Conservation (phyloP, 2,797 vertebrate species). For the Merluccius polli region DNA sequence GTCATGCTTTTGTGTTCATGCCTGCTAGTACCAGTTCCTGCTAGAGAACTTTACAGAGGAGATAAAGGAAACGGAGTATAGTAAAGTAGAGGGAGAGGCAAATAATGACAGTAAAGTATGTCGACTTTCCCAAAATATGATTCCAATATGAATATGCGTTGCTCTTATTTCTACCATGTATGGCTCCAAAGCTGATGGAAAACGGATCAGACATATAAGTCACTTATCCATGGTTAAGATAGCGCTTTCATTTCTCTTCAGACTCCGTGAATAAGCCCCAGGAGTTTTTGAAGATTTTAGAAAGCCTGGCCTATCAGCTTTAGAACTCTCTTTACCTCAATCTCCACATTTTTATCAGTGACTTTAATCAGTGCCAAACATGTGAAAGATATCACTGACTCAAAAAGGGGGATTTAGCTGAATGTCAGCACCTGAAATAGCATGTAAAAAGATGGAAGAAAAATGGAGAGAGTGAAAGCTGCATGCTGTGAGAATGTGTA, state of each 20-base stretch:
- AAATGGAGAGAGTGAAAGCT: not conserved
- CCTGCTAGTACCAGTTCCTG: no score
- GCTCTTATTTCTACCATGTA: not conserved
- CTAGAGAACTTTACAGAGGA: no score
- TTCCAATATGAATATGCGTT: slow-evolving; percentile 1
- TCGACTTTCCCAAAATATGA: not conserved
- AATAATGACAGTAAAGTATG: not conserved
- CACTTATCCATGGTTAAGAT: not conserved
- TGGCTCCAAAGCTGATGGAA: not conserved
- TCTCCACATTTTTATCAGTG: slow-evolving; percentile 1
- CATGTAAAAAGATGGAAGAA: slow-evolving; percentile 7
- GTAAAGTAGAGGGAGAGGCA: not conserved
- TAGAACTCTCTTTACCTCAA: not conserved
- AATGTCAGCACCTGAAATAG: not conserved
- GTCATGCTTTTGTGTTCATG: no score
- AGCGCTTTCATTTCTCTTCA: not conserved
- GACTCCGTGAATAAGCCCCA: not conserved
- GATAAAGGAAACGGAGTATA: not conserved
- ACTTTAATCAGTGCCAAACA: not conserved
- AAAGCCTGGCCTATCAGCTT: not conserved
- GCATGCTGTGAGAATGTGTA: not conserved
- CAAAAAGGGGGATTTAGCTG: not conserved
- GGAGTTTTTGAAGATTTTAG: not conserved
- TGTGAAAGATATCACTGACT: not conserved
- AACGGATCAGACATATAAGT: not conserved